Evolutionary conservation across 1,140 invertebrate species (phyloP).

Genomic region (Samia ricini): DNA sequence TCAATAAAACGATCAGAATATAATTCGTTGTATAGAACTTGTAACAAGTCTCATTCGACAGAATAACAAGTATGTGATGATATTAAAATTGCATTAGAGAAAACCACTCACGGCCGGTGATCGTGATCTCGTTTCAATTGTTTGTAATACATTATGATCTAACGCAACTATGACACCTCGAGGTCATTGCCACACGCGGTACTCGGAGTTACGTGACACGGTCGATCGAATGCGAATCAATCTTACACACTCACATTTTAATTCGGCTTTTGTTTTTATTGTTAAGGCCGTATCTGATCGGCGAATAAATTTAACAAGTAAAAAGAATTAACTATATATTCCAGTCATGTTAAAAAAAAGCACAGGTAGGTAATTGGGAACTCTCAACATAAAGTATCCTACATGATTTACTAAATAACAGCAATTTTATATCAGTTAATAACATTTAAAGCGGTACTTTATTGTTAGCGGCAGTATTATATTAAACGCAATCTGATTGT

Average conservation of each 20-base stretch:
- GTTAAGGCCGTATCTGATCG: neutral
- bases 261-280: neutral
- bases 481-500: too few species aligned
- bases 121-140: constrained; percentile 5
- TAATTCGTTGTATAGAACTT: too few species aligned
- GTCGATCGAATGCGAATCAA: neutral
- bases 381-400: too few species aligned
- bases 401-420: too few species aligned
- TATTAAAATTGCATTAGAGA: constrained; percentile 7
- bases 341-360: too few species aligned
- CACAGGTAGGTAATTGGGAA: too few species aligned
- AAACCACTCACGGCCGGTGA: neutral
- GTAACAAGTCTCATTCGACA: neutral
- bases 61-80: neutral
- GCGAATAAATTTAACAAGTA: neutral
- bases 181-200: constrained; percentile 7
- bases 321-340: neutral
- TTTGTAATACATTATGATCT: constrained; percentile 1
- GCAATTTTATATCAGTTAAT: too few species aligned
- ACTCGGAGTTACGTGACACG: constrained; percentile 1
- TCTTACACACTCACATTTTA: neutral
- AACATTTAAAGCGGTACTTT: too few species aligned
- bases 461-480: too few species aligned
- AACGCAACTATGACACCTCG: constrained; percentile 3
- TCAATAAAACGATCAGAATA: too few species aligned